Base-by-base conservation (phyloP, 2,888 invertebrate species). In the Steinernema scapterisci region DNA sequence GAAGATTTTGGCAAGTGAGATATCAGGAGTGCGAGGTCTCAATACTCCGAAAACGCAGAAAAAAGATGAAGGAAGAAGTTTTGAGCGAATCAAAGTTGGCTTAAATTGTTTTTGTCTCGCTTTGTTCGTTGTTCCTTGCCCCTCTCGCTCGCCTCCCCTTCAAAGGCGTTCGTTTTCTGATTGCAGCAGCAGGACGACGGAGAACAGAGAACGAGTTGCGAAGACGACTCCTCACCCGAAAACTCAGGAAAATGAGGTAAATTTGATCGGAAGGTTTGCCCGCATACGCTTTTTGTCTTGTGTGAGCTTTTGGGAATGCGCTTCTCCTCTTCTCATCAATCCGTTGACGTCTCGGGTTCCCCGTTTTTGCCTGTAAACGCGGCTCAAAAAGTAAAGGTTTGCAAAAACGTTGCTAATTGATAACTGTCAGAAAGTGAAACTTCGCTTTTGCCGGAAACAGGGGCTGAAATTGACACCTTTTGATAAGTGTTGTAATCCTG, bases 221-320 rank as follows among this genome's bases (percentile, higher is more conserved):
- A 48, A 48, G 19, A 19, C 19, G 48, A 5, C 48, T 44, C 3
- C 19, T 5, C 48, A 16, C 19, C 19, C 63, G 13, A 27, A 38
- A 27, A 25, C 19, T 19, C 23, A 16, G 63, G 63, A 63, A 63
- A 63, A 25, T 9, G 38, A 38, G 38, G 9, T 27, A 31, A 63
- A 63, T 63, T 63, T 63, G 63, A 63, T 63, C 63, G 63, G 63
- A 63, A 63, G 38, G 63, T 63, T 63, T 63, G 63, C 31, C 25
- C 38, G 52, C 16, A 23, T 9, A 52, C 52, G 52, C 52, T 52
- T 52, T 52, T 52, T 52, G 38, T 38, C 38, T 38, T 38, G 38
- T 38, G 38, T 38, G 38, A 9, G 38, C 38, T 6, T 38, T 38
- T 9, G 38, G 9, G 38, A 38, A 38, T 38, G 38, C 38, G 38